These are phyloP conservation scores for Leiothrix lutea DNA, from an alignment of 2,113 vertebrate species.

Conservation along the genomic window DNA sequence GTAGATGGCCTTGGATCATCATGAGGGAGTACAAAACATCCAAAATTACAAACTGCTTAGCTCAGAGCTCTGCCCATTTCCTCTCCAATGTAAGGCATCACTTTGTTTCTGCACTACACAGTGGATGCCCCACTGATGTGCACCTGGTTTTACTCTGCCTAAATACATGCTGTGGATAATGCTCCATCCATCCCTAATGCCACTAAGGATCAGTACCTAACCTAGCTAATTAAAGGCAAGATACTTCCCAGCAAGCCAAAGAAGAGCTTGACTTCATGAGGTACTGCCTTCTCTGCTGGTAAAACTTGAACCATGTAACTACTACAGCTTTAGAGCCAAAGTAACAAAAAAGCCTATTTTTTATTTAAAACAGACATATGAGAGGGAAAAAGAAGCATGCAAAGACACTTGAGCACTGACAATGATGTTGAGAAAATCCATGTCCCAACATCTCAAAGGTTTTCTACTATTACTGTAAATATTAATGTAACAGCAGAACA, in stretches of 20 bases:
- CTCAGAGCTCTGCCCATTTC: background rate
- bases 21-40: background rate
- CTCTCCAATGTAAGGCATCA: background rate
- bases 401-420: background rate
- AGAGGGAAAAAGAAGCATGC: background rate
- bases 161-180: background rate
- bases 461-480: background rate
- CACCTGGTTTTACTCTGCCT: background rate
- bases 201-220: background rate
- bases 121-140: rapidly evolving
- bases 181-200: background rate
- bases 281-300: background rate
- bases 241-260: background rate
- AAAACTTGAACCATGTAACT: background rate
- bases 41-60: background rate
- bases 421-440: background rate
- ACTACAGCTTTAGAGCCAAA: background rate
- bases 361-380: background rate
- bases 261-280: background rate
- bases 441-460: background rate
- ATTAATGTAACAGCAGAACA: background rate
- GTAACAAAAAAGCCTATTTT: background rate
- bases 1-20: background rate
- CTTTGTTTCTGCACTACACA: background rate
- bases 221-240: background rate